Evolutionary conservation across 2,113 vertebrate genomes (phyloP), one percentile per base, ranked within the genome.

Genomic region (Perca schrenkii): DNA sequence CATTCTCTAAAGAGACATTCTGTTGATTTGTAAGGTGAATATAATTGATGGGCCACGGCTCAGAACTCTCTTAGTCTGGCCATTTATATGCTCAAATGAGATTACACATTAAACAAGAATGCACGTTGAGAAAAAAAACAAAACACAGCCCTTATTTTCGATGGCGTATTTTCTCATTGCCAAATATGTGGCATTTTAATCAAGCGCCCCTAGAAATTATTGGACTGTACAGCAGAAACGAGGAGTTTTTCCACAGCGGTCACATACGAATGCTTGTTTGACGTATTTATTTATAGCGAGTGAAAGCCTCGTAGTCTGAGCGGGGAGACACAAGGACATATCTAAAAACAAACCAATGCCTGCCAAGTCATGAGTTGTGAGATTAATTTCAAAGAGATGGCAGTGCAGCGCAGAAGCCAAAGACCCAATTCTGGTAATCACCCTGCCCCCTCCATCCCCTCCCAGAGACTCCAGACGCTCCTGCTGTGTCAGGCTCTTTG

Each of bases 351-450:
- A 93, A 89, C 91, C 77, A 56, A 84, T 77, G 90, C 91, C 93
- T 95, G 94, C 94, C 95, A 95, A 95, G 95, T 95, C 94, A 95
- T 94, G 93, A 91, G 95, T 94, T 94, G 93, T 83, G 80, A 93
- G 94, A 95, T 96, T 95, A 89, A 94, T 94, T 95, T 95, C 94
- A 95, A 95, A 95, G 94, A 92, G 88, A 92, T 66, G 72, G 90
- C 90, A 93, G 83, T 83, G 90, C 90, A 89, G 91, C 74, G 83
- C 92, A 93, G 91, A 94, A 95, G 93, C 94, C 93, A 94, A 93
- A 91, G 93, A 93, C 91, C 89, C 94, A 89, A 93, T 94, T 94
- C 93, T 93, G 92, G 93, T 94, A 93, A 94, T 94, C 94, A 90
- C 91, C 91, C 90, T 79, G 47, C 83, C 74, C 73, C 80, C 69